Evolutionary conservation across 2,888 invertebrate species (phyloP).

Genomic region (Trimorus sp.): DNA sequence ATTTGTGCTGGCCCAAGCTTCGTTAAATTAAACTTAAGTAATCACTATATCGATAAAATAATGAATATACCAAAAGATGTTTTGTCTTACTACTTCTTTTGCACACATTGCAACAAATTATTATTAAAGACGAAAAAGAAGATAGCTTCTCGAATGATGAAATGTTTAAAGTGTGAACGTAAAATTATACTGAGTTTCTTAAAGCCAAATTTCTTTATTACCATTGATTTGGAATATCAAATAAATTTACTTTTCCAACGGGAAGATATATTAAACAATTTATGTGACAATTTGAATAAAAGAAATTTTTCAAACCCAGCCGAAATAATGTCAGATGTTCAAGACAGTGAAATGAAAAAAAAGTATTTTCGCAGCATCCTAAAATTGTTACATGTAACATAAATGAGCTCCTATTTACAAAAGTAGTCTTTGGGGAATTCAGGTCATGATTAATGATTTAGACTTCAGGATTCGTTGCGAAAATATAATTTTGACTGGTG

Average conservation of each 20-base stretch:
- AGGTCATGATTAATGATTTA: slow-evolving; percentile 25
- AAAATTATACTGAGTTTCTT: neutral
- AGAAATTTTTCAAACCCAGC: neutral
- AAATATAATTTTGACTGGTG: slow-evolving; percentile 43
- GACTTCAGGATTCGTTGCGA: slow-evolving; percentile 18
- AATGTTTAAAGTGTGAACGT: slow-evolving; percentile 13
- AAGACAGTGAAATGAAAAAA: slow-evolving; percentile 12
- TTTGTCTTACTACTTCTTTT: slow-evolving; percentile 52
- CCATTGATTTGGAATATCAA: slow-evolving; percentile 31
- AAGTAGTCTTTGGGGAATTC: slow-evolving; percentile 32
- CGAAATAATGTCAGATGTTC: slow-evolving; percentile 11
- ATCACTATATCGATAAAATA: slow-evolving; percentile 31
- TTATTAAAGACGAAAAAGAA: slow-evolving; percentile 18
- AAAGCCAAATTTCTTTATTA: slow-evolving; percentile 31
- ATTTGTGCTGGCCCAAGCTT: slow-evolving; percentile 35
- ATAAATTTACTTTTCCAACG: slow-evolving; percentile 18
- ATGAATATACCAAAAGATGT: slow-evolving; percentile 30
- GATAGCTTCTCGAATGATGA: neutral
- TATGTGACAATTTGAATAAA: neutral
- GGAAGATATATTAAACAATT: neutral
- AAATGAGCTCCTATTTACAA: slow-evolving; percentile 33
- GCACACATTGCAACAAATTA: slow-evolving; percentile 24
- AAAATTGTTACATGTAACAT: slow-evolving; percentile 18
- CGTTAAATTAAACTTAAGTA: slow-evolving; percentile 29
- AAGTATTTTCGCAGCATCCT: neutral